Evolutionary conservation across 2,797 vertebrate genomes (phyloP).

Genomic region (Sebastolobus alascanus): DNA sequence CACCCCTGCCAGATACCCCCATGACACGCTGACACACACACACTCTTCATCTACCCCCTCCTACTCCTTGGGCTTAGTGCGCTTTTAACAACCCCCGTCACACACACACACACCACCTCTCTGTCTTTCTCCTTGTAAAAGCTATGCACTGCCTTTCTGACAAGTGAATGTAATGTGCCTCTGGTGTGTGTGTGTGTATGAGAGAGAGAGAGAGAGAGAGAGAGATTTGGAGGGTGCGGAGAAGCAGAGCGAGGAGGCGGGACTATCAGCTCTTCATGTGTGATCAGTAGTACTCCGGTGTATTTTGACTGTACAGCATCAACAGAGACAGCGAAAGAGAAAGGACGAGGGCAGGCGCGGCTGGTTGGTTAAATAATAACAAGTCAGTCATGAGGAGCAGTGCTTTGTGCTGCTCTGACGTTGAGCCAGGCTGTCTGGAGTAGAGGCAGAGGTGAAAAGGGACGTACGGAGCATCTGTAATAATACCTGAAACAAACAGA

Average conservation of each 20-base stretch:
- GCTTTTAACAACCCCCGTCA: constrained; percentile 13
- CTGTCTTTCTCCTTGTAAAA: constrained; percentile 31
- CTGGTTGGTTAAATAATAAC: constrained; percentile 21
- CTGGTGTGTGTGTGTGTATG: constrained; percentile 31
- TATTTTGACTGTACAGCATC: constrained; percentile 44
- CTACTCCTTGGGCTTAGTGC: constrained; percentile 5
- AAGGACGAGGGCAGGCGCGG: constrained; percentile 15
- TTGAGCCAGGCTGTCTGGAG: constrained; percentile 32
- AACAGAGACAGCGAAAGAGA: constrained; percentile 22
- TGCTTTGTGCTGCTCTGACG: constrained; percentile 8
- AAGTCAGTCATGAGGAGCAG: constrained; percentile 52
- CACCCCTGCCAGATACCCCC: constrained; percentile 51
- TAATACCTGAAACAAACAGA: constrained; percentile 44
- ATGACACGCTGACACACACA: constrained; percentile 36
- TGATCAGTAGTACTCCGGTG: constrained; percentile 53
- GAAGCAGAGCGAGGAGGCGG: constrained; percentile 70
- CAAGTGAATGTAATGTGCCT: constrained; percentile 53
- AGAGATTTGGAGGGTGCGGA: constrained; percentile 34
- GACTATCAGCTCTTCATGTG: constrained; percentile 58
- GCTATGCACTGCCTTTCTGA: constrained; percentile 33
- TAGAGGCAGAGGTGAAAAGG: constrained; percentile 61
- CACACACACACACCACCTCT: constrained; percentile 3
- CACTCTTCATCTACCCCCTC: constrained; percentile 28
- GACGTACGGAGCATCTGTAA: constrained; percentile 47
- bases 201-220: not conserved